phyloP scores from a whole-genome alignment of 2,113 vertebrate species.

The Trogon melanurus region DNA sequence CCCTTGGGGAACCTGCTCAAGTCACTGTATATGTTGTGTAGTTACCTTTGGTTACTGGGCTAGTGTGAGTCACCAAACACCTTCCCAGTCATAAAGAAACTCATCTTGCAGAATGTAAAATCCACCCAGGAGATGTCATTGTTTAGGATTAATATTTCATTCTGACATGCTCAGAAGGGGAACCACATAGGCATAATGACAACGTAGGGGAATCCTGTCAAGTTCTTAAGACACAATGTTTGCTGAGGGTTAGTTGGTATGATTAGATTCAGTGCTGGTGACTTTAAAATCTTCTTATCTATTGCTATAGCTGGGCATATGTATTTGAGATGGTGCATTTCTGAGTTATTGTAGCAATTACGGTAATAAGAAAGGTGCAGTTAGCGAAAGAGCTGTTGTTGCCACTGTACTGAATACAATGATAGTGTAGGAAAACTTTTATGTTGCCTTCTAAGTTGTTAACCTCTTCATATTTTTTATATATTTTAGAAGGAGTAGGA shows the following conservation, averaged over 20 bases:
- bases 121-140: neutral
- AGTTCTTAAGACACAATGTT: neutral
- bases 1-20: neutral
- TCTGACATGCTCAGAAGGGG: neutral
- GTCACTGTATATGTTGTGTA: neutral
- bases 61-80: constrained; percentile 16
- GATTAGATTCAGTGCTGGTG: neutral
- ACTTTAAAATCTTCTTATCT: neutral
- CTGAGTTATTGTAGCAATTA: neutral
- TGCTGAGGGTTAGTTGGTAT: neutral
- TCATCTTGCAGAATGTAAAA: neutral
- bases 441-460: neutral
- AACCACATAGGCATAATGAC: neutral
- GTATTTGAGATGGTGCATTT: neutral
- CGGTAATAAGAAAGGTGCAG: neutral
- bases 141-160: neutral
- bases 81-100: constrained; percentile 4
- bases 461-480: neutral
- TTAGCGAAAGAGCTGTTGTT: neutral
- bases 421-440: neutral
- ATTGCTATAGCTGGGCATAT: fast-evolving
- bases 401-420: neutral
- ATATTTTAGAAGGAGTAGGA: neutral
- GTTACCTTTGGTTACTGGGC: neutral
- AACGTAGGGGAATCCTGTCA: neutral